phyloP scores from a whole-genome alignment of 2,113 vertebrate genomes.

The Gadus macrocephalus region DNA sequence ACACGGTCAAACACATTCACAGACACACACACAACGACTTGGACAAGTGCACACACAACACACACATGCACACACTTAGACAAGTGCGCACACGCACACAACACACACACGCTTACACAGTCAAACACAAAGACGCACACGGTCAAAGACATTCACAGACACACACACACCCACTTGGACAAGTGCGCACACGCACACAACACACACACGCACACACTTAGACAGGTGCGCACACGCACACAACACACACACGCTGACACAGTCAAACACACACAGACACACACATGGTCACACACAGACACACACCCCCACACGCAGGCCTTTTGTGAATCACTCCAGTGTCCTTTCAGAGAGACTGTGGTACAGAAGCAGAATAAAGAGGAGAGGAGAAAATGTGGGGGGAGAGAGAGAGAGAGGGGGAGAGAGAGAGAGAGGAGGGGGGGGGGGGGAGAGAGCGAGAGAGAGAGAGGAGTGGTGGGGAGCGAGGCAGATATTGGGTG shows the following conservation, averaged over 20 bases:
- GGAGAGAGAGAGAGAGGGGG: constrained; percentile 22
- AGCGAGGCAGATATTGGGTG: background rate
- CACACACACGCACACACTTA: too few relatives aligned
- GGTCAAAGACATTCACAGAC: background rate
- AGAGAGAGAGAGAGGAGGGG: constrained; percentile 22
- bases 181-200: too few relatives aligned
- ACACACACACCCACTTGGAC: background rate
- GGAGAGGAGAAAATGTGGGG: constrained; percentile 18
- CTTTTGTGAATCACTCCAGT: too few relatives aligned
- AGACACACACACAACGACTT: background rate
- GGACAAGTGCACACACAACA: too few relatives aligned
- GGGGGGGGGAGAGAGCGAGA: constrained; percentile 26
- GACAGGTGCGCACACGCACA: too few relatives aligned
- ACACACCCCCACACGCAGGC: background rate
- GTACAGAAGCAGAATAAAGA: too few relatives aligned
- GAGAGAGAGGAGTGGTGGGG: constrained; percentile 41
- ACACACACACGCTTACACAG: background rate
- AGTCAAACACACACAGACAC: background rate
- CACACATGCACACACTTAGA: too few relatives aligned
- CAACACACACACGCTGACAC: background rate
- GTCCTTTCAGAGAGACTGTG: too few relatives aligned
- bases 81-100: too few relatives aligned
- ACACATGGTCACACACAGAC: background rate
- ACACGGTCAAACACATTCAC: constrained; percentile 6
- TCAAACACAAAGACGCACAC: background rate